A percentile compares a stretch with the other conserved stretches of the same genome.
phyloP scores from a whole-genome alignment of 2,888 invertebrate species.

The Ditylenchus weischeri region DNA sequence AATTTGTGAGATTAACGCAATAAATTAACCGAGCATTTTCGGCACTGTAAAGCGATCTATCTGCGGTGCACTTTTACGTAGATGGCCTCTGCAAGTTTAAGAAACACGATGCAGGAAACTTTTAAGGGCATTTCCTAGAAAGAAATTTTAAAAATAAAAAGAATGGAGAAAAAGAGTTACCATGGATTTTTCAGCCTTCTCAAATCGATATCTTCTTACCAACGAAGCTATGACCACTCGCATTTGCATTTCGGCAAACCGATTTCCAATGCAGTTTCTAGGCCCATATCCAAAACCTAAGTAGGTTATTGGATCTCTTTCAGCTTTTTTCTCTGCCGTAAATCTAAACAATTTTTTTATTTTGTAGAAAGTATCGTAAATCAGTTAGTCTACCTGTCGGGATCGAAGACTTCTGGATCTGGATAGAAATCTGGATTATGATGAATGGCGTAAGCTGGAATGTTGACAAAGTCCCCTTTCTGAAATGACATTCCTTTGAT shows the following conservation, averaged over 20 bases:
- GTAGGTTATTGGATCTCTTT: conserved; percentile 10
- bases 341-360: conserved; percentile 9
- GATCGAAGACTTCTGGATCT: conserved; percentile 23
- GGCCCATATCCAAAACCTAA: conserved; percentile 48
- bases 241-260: conserved; percentile 40
- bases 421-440: conserved; percentile 19
- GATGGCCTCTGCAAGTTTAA: too few relatives aligned
- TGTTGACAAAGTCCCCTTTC: conserved; percentile 17
- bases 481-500: conserved; percentile 22
- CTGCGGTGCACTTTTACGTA: too few relatives aligned
- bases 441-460: conserved; percentile 22
- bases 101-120: too few relatives aligned
- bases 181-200: conserved; percentile 14
- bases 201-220: conserved; percentile 16
- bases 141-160: too few relatives aligned
- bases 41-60: too few relatives aligned
- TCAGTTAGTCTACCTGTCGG: conserved; percentile 10
- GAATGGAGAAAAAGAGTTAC: background rate
- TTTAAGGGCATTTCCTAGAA: too few relatives aligned
- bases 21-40: too few relatives aligned
- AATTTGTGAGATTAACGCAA: too few relatives aligned
- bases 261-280: conserved; percentile 48
- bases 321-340: conserved; percentile 14
- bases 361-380: too few relatives aligned
- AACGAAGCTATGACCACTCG: conserved; percentile 16